phyloP scores from a whole-genome alignment of 37 sponge, comb jelly and placozoan species.

The Chondrosia reniformis region DNA sequence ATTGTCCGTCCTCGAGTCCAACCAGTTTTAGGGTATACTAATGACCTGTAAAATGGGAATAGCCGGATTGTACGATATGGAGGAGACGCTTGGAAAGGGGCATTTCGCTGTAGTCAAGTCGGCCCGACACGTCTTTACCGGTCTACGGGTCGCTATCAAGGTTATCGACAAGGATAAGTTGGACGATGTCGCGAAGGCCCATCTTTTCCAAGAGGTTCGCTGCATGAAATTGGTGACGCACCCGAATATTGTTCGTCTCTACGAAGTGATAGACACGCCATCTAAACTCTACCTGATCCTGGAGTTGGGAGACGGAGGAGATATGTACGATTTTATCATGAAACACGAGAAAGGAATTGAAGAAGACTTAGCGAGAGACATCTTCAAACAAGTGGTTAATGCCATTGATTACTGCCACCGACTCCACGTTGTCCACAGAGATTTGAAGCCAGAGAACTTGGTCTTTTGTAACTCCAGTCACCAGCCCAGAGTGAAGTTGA shows the following conservation, averaged over 20 bases:
- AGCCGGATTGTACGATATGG: slow-evolving; percentile 83
- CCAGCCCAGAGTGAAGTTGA: slow-evolving; percentile 66
- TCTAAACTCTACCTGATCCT: slow-evolving; percentile 91
- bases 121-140: slow-evolving; percentile 92
- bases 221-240: slow-evolving; percentile 97
- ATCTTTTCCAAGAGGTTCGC: slow-evolving; percentile 91
- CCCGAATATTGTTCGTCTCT: slow-evolving; percentile 91
- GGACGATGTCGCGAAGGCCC: slow-evolving; percentile 81
- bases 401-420: slow-evolving; percentile 94
- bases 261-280: slow-evolving; percentile 94
- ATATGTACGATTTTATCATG: slow-evolving; percentile 91
- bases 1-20: too few relatives aligned
- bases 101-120: slow-evolving; percentile 93
- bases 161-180: slow-evolving; percentile 97
- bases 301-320: slow-evolving; percentile 94
- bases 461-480: slow-evolving; percentile 60
- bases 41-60: slow-evolving; percentile 21
- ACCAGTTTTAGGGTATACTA: too few relatives aligned
- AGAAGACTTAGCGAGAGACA: slow-evolving; percentile 60
- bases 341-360: slow-evolving; percentile 79
- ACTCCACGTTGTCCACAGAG: slow-evolving; percentile 95
- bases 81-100: slow-evolving; percentile 87
- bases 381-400: slow-evolving; percentile 81
- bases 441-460: slow-evolving; percentile 96
- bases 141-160: slow-evolving; percentile 90